A percentile compares a stretch with the other conserved stretches of the same genome.
Conservation (phyloP, 1,140 invertebrate genomes). For the Trissolcus basalis region DNA sequence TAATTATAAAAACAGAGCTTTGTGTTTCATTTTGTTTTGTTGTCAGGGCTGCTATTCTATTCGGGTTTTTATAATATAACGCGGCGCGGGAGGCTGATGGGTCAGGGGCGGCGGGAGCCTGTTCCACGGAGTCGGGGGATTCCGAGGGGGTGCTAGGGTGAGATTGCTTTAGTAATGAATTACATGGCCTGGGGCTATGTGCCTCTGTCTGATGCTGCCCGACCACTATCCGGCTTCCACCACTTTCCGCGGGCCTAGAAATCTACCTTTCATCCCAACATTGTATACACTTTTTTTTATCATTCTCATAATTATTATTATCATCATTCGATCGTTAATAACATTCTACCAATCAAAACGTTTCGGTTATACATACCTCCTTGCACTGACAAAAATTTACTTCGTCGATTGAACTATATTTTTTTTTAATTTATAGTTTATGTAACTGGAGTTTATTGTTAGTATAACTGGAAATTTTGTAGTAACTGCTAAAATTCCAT, state of each 20-base stretch:
- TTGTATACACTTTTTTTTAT: slow-evolving; percentile 50
- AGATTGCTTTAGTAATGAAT: slow-evolving; percentile 78
- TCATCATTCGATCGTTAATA: slow-evolving; percentile 34
- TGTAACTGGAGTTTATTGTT: no score
- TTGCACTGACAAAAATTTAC: no score
- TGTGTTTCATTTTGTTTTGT: slow-evolving; percentile 74
- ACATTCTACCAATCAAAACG: slow-evolving; percentile 5
- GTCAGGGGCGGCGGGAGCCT: slow-evolving; percentile 52
- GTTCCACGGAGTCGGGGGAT: slow-evolving; percentile 58
- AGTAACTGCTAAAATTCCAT: no score
- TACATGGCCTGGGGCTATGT: slow-evolving; percentile 76
- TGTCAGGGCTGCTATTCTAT: slow-evolving; percentile 71
- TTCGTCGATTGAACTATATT: no score
- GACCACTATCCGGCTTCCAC: slow-evolving; percentile 60
- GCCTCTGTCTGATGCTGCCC: slow-evolving; percentile 73
- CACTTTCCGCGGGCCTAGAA: slow-evolving; percentile 56
- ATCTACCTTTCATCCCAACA: slow-evolving; percentile 53
- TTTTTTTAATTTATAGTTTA: no score
- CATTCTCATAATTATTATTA: slow-evolving; percentile 39
- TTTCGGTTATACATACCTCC: neutral
- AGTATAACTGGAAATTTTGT: no score
- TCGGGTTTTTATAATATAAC: slow-evolving; percentile 74
- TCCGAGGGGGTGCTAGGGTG: slow-evolving; percentile 71
- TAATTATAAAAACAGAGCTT: slow-evolving; percentile 73
- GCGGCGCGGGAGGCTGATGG: slow-evolving; percentile 64